phyloP scores from a whole-genome alignment of 2,113 vertebrate species.

The Coryphaenoides rupestris region DNA sequence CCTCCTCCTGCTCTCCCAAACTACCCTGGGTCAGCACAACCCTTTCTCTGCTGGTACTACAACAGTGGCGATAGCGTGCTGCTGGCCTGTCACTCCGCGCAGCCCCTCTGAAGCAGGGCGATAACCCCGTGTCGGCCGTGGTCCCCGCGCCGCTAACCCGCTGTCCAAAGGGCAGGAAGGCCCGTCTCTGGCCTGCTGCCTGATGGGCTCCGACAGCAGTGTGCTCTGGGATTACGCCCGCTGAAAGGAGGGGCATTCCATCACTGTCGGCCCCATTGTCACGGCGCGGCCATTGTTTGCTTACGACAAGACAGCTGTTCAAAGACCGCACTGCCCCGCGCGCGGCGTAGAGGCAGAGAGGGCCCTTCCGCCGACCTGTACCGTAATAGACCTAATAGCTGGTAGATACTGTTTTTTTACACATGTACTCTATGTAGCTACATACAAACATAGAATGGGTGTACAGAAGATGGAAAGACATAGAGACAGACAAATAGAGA shows the following conservation, averaged over 20 bases:
- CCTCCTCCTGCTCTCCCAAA: conserved; percentile 29
- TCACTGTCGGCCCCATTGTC: conserved; percentile 59
- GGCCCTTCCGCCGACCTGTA: conserved; percentile 50
- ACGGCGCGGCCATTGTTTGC: conserved; percentile 61
- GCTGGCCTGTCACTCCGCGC: conserved; percentile 46
- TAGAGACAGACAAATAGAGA: no score
- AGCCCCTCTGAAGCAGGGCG: conserved; percentile 44
- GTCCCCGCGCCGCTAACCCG: conserved; percentile 46
- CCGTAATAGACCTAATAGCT: neutral
- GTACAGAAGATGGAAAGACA: no score
- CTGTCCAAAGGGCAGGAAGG: conserved; percentile 64
- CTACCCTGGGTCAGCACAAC: conserved; percentile 69
- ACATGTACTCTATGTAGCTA: neutral
- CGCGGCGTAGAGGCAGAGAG: conserved; percentile 46
- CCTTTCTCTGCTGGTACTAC: conserved; percentile 58
- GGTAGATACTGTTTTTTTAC: no score
- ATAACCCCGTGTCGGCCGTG: conserved; percentile 40
- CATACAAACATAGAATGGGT: conserved; percentile 3
- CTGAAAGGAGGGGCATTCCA: conserved; percentile 74
- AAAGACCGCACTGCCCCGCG: conserved; percentile 46
- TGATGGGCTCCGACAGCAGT: conserved; percentile 69
- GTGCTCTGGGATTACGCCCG: conserved; percentile 53
- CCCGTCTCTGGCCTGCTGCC: conserved; percentile 49
- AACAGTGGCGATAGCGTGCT: conserved; percentile 53
- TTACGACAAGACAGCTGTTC: conserved; percentile 71